phyloP scores from a whole-genome alignment of 1,140 invertebrate species.

The Branchinecta lynchi region DNA sequence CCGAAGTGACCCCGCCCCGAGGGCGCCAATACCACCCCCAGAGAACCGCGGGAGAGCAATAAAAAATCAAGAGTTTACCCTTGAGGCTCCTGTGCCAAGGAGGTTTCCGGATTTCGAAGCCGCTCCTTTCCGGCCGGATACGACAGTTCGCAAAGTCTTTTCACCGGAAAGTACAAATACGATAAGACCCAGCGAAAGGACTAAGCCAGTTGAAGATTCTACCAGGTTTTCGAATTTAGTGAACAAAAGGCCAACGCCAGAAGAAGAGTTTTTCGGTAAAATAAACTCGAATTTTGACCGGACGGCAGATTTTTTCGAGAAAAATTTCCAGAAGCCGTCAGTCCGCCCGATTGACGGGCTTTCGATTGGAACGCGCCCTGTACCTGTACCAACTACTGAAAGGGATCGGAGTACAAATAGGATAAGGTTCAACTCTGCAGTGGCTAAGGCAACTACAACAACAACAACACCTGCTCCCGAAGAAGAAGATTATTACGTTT shows the following conservation, averaged over 20 bases:
- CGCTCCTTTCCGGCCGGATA: not conserved
- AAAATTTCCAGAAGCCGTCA: not conserved
- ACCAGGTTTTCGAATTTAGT: no score
- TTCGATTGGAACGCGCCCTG: not conserved
- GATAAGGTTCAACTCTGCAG: not conserved
- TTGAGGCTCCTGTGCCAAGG: not conserved
- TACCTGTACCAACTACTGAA: not conserved
- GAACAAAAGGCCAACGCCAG: no score
- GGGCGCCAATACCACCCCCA: not conserved
- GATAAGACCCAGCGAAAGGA: not conserved
- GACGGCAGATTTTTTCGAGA: not conserved
- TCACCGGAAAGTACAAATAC: not conserved
- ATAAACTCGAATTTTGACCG: no score
- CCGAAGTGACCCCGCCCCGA: no score
- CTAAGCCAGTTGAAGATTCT: not conserved
- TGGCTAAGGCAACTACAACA: not conserved
- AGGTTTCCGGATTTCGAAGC: not conserved
- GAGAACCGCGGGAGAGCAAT: not conserved
- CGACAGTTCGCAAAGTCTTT: not conserved
- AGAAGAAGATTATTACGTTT: conserved; percentile 7
- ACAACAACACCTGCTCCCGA: not conserved
- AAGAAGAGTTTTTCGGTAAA: no score
- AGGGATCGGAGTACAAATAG: not conserved
- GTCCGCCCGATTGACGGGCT: not conserved
- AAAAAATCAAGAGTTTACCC: not conserved